Evolutionary conservation across 2,797 vertebrate species (phyloP).

Genomic region (Bradypodion ventrale): DNA sequence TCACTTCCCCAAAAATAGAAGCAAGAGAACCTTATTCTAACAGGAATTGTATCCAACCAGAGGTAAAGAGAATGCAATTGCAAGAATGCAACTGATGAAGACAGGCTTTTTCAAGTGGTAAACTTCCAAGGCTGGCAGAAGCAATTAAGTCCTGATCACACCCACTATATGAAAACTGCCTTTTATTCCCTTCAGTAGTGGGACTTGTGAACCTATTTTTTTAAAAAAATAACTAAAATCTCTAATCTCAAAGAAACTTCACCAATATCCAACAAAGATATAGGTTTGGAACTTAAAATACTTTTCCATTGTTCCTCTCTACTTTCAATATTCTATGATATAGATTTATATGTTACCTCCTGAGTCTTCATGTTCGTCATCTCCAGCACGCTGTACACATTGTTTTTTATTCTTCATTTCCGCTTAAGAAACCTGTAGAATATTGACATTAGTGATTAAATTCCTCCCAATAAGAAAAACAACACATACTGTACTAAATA

Average conservation of each 20-base stretch:
- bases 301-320: too few relatives aligned
- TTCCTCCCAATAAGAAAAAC: not conserved
- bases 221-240: not conserved
- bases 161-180: not conserved
- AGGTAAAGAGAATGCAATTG: not conserved
- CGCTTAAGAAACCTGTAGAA: conserved; percentile 64
- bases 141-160: not conserved
- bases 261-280: not conserved
- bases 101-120: not conserved
- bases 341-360: conserved; percentile 70
- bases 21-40: not conserved
- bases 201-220: not conserved
- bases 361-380: conserved; percentile 67
- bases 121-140: not conserved
- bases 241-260: not conserved
- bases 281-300: not conserved
- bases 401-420: conserved; percentile 77
- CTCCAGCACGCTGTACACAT: conserved; percentile 63
- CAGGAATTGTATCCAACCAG: not conserved
- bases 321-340: not conserved
- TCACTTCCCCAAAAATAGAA: not conserved
- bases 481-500: conserved; percentile 27
- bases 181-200: too few relatives aligned
- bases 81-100: not conserved
- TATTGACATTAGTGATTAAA: not conserved